A percentile compares a stretch with the other conserved stretches of the same genome.
These are phyloP conservation scores for Cerastis leucographa DNA, from an alignment of 2,888 invertebrate species.

Conservation along the genomic window DNA sequence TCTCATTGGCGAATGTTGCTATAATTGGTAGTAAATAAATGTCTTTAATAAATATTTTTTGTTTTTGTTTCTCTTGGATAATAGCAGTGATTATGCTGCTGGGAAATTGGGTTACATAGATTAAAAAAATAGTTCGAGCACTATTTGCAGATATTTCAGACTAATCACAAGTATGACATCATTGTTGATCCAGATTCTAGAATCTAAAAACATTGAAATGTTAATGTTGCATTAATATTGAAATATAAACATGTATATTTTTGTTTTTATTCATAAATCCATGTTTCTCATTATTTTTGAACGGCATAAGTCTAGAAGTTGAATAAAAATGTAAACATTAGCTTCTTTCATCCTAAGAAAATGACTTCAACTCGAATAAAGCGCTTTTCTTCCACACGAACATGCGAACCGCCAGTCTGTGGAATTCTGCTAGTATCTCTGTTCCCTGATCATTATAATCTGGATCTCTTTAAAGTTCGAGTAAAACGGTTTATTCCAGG, in stretches of 20 bases:
- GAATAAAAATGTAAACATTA: background rate
- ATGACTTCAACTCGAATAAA: background rate
- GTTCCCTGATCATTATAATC: too few species aligned
- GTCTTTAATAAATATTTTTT: too few species aligned
- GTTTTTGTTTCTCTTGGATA: too few species aligned
- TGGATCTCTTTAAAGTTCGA: too few species aligned
- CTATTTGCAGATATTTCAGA: background rate
- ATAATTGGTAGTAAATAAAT: too few species aligned
- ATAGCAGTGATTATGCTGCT: background rate
- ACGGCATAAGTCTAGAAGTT: background rate
- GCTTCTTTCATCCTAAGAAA: background rate
- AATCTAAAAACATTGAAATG: conserved; percentile 10
- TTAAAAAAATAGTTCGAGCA: background rate
- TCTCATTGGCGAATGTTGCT: too few species aligned
- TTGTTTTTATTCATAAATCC: conserved; percentile 8
- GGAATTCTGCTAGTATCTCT: too few species aligned
- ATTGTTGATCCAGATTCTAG: background rate
- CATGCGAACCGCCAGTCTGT: too few species aligned
- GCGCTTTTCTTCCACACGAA: too few species aligned
- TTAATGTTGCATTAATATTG: conserved; percentile 22
- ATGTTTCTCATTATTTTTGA: conserved; percentile 25
- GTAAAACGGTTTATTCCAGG: too few species aligned
- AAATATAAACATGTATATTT: conserved; percentile 29
- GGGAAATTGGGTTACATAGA: background rate
- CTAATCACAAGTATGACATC: background rate